Base-by-base conservation (phyloP, 2,888 invertebrate species). In the Pristionchus japonicus region DNA sequence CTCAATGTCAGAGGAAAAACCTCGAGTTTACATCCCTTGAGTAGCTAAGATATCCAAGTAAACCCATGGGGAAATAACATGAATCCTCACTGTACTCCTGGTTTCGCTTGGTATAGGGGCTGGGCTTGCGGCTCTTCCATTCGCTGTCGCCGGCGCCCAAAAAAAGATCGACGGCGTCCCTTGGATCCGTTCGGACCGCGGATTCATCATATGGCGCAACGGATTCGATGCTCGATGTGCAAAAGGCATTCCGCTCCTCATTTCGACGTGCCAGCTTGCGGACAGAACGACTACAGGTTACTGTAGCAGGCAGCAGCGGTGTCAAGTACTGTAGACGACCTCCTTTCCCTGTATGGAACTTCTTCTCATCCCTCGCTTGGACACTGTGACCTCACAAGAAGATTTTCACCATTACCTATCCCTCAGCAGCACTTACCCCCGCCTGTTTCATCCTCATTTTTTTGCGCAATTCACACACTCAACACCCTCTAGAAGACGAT, bases 231-330 rank as follows among this genome's bases (percentile, higher is more conserved):
- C 85, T 85, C 15, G 40, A 43, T 13, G 61, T 43, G n/a, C 43
- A 85, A 6, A 27, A 57, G 40, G 52, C 37, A 7, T 77, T 87
- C 20, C 77, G 87, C 20, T 64, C 52, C 37, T 87, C 87, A 1
- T 77, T 87, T 23, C 9, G 80, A 37, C 77, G 87, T 6, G n/a
- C 87, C 20, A 49, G 49, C n/a, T n/a, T 87, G 11, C 34, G 80
- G n/a, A 52, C 52, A 31, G 87, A 87, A 43, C 49, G 87, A 20
- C 40, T 87, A 20, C 87, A 87, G 87, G 87, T 87, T 61, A 47
- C 47, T 31, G 27, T 83, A 52, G 82, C 7, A 9, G 43, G 20
- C 23, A 23, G 52, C 0, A 17, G 43, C 31, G 34, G 9, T 37
- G 52, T 83, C 27, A 13, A 47, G 49, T 80, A 27, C 80, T 47